Conservation (phyloP, 2,113 vertebrate genomes). For the Cochlearius cochlearius region DNA sequence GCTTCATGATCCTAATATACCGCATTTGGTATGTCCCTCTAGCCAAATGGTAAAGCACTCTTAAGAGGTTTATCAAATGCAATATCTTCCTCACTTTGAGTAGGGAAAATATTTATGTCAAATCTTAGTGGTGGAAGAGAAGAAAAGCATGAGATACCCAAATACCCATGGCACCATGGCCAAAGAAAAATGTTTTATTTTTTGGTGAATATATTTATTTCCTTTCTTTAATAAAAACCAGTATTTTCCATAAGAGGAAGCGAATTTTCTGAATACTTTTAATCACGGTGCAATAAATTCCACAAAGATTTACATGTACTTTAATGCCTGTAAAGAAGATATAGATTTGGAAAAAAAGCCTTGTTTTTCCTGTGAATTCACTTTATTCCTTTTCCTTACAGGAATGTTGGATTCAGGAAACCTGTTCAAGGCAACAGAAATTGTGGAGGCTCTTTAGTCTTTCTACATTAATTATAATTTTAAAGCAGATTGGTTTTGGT, state of each 20-base stretch:
- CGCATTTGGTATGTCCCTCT: neutral
- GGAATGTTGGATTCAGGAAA: neutral
- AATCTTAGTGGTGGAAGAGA: neutral
- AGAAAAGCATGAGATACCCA: neutral
- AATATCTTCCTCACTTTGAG: neutral
- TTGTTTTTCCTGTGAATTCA: neutral
- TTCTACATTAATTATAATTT: conserved; percentile 3
- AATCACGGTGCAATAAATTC: neutral
- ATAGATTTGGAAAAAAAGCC: rapidly evolving
- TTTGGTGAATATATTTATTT: neutral
- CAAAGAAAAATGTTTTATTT: neutral
- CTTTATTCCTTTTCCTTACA: neutral
- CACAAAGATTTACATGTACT: neutral
- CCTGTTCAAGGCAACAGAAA: neutral
- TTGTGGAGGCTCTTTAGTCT: neutral
- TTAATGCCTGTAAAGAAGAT: neutral
- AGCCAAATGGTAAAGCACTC: rapidly evolving
- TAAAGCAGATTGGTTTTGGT: neutral
- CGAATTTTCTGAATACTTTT: neutral
- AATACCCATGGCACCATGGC: rapidly evolving
- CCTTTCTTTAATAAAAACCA: neutral
- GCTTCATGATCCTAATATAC: neutral
- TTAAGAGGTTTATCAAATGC: neutral
- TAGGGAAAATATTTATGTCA: neutral
- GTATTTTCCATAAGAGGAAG: neutral